Evolutionary conservation across 2,113 vertebrate genomes (phyloP), one percentile per base, ranked within the genome.

Genomic region (Platanista minor): DNA sequence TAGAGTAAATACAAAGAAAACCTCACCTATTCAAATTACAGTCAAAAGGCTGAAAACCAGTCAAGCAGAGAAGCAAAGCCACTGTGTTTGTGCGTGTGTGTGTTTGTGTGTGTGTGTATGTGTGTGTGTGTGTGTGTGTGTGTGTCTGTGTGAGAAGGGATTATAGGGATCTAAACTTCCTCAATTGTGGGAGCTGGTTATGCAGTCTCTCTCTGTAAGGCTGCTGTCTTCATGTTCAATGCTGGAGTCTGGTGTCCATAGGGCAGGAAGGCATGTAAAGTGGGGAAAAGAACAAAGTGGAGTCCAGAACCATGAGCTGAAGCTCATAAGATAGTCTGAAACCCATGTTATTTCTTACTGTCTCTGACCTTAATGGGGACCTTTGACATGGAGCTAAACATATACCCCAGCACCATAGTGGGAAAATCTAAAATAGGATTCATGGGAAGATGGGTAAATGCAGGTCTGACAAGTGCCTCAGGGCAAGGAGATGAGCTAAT

Each of bases 371-470:
- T 2, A 33, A 59, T 21, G 31, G 39, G n/a, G 5, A 20, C 36
- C 14, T 46, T 9, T 10, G 2, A 21, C 66, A 23, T 13, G 29
- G 3, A n/a, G 17, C 57, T 43, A 29, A 46, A 31, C 7, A 18
- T 6, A 14, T 33, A 21, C 3, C 15, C 46, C 6, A 6, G 33
- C 49, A 43, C 39, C 4, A 7, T 2, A 43, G 57, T 0, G 11
- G 43, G 21, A 39, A 15, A 54, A 75, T 33, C 61, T 52, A 10
- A 33, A 31, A 8, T 13, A 14, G 61, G n/a, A 14, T 23, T 8
- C 18, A 27, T 36, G 23, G n/a, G 84, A 1, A 1, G 21, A 2
- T 0, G 9, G 36, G 17, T 36, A 61, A 52, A n/a, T 2, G 29
- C 77, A 46, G n/a, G 17, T 27, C 81, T 14, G 10, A 69, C 41